Evolutionary conservation across 2,113 vertebrate genomes (phyloP).

Genomic region (Hippocampus abdominalis): DNA sequence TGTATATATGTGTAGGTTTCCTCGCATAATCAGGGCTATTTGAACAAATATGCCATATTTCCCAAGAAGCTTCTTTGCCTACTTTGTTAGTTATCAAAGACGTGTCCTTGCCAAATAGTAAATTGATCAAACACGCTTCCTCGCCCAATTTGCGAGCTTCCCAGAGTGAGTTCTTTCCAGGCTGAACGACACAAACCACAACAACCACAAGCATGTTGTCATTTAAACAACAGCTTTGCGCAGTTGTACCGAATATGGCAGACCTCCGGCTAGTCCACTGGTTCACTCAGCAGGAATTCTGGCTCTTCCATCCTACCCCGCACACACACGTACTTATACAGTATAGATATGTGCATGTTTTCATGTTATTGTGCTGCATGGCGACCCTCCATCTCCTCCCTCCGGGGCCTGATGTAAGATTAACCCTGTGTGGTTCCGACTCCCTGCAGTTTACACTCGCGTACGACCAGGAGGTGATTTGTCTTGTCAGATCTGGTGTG

Average conservation of each 20-base stretch:
- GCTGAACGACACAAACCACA: no score
- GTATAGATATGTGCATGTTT: slow-evolving; percentile 15
- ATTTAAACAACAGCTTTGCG: background rate
- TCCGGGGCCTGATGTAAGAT: slow-evolving; percentile 56
- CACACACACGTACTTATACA: background rate
- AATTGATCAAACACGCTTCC: no score
- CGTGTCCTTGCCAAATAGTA: no score
- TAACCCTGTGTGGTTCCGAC: slow-evolving; percentile 44
- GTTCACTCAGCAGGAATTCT: slow-evolving; percentile 42
- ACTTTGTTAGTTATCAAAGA: no score
- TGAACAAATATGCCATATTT: no score
- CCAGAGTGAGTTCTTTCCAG: no score
- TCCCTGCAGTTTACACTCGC: slow-evolving; percentile 34
- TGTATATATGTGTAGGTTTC: no score
- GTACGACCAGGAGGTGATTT: slow-evolving; percentile 57
- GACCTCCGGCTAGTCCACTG: background rate
- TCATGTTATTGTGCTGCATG: slow-evolving; percentile 30
- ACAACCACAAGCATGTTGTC: no score
- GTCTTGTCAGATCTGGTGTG: slow-evolving; percentile 52
- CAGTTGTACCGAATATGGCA: background rate
- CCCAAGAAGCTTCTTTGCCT: no score
- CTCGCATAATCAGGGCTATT: no score
- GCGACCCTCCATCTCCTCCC: slow-evolving; percentile 21
- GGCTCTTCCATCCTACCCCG: slow-evolving; percentile 16
- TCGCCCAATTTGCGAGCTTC: no score